These are phyloP conservation scores for Rhopalosiphum nymphaeae DNA, from an alignment of 2,888 invertebrate species.

Conservation along the genomic window DNA sequence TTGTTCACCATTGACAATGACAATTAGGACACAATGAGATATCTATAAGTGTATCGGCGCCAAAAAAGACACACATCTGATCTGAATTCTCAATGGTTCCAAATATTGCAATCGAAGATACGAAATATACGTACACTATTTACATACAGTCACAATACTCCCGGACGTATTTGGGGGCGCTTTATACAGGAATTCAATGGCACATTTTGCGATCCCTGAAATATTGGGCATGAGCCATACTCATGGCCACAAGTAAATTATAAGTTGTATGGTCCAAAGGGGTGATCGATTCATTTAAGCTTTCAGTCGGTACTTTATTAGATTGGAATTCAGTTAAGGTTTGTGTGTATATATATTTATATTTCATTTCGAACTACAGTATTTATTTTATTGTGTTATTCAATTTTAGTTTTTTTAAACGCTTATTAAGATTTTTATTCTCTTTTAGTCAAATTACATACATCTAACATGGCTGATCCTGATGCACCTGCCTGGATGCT, in stretches of 20 bases:
- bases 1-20: conserved; percentile 64
- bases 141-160: background rate
- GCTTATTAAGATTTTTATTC: background rate
- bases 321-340: conserved; percentile 58
- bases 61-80: conserved; percentile 43
- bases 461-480: conserved; percentile 61
- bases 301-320: conserved; percentile 48
- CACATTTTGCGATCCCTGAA: conserved; percentile 51
- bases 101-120: conserved; percentile 4
- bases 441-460: conserved; percentile 18
- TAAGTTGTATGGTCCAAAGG: conserved; percentile 58
- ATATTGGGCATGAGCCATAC: conserved; percentile 58
- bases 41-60: conserved; percentile 46
- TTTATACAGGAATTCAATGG: background rate
- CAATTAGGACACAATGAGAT: conserved; percentile 61
- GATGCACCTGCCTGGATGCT: conserved; percentile 62
- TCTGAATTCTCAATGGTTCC: conserved; percentile 62
- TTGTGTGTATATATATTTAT: conserved; percentile 30
- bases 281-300: conserved; percentile 60
- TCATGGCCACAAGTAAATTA: conserved; percentile 60
- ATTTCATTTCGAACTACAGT: background rate
- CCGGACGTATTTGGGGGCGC: conserved; percentile 15
- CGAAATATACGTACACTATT: too few relatives aligned
- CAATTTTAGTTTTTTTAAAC: background rate
- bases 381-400: conserved; percentile 22